These are phyloP conservation scores for Apodemus sylvaticus DNA, from an alignment of 2,113 vertebrate genomes.

Conservation along the genomic window DNA sequence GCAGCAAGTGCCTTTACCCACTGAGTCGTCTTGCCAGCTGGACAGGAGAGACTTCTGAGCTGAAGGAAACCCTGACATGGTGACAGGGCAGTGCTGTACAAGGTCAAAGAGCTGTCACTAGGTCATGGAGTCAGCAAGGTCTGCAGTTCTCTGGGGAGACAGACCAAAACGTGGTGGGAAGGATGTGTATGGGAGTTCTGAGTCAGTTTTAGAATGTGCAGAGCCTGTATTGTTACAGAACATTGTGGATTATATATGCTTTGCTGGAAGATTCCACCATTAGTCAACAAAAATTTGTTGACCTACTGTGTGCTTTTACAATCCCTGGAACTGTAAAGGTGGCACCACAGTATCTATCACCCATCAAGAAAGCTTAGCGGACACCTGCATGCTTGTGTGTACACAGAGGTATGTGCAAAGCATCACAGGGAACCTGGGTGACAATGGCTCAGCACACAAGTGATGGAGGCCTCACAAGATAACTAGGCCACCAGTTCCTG, in stretches of 20 bases:
- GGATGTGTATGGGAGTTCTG: not conserved
- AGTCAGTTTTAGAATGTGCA: not conserved
- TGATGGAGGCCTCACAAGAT: rapidly evolving
- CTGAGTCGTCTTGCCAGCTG: no score
- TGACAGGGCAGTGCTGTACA: not conserved
- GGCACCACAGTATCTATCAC: rapidly evolving
- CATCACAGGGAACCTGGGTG: not conserved
- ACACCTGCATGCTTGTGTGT: rapidly evolving
- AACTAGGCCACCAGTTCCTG: not conserved
- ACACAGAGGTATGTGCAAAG: no score
- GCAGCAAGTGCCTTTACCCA: not conserved
- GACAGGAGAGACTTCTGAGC: not conserved
- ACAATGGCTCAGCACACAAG: not conserved
- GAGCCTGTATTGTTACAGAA: not conserved
- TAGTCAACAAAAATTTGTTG: not conserved
- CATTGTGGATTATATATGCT: rapidly evolving
- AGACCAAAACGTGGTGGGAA: not conserved
- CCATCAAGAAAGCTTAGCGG: not conserved
- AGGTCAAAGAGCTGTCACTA: no score
- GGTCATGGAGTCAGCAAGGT: not conserved
- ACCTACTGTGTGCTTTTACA: not conserved
- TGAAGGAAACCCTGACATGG: not conserved
- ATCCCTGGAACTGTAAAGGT: not conserved
- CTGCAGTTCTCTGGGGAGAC: not conserved
- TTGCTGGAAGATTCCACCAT: not conserved